Percentiles rank a stretch among this genome's conserved stretches.
Conservation (phyloP, 2,797 vertebrate species). For the Esox lucius region DNA sequence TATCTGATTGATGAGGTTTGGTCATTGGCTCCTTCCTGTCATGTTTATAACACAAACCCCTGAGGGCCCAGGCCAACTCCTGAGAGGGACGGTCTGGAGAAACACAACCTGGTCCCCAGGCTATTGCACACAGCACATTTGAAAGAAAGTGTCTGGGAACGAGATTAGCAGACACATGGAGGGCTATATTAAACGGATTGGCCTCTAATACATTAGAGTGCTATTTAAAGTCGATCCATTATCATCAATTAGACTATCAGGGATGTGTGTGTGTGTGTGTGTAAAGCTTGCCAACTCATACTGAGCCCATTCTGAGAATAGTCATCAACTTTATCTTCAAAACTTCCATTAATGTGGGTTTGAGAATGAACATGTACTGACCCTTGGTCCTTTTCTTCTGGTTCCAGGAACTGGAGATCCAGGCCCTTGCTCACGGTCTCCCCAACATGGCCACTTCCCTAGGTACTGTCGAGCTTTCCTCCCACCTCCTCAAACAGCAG, state of each 20-base stretch:
- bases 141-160: background rate
- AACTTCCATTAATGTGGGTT: background rate
- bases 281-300: background rate
- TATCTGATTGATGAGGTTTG: constrained; percentile 13
- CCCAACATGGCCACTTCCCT: constrained; percentile 79
- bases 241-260: constrained; percentile 12
- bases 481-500: constrained; percentile 84
- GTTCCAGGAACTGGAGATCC: constrained; percentile 94
- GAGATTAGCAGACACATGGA: background rate
- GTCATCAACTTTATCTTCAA: background rate
- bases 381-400: constrained; percentile 29
- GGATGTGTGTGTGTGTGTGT: background rate
- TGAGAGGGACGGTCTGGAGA: background rate
- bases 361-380: constrained; percentile 10
- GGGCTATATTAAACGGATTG: background rate
- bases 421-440: constrained; percentile 90
- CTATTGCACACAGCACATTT: too few species aligned
- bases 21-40: background rate
- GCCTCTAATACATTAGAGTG: background rate
- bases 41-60: constrained; percentile 13
- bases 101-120: background rate
- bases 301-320: background rate
- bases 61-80: constrained; percentile 1
- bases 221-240: constrained; percentile 10
- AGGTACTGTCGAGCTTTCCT: constrained; percentile 77